Evolutionary conservation across 2,113 vertebrate species (phyloP).

Genomic region (Emydocephalus ijimae): DNA sequence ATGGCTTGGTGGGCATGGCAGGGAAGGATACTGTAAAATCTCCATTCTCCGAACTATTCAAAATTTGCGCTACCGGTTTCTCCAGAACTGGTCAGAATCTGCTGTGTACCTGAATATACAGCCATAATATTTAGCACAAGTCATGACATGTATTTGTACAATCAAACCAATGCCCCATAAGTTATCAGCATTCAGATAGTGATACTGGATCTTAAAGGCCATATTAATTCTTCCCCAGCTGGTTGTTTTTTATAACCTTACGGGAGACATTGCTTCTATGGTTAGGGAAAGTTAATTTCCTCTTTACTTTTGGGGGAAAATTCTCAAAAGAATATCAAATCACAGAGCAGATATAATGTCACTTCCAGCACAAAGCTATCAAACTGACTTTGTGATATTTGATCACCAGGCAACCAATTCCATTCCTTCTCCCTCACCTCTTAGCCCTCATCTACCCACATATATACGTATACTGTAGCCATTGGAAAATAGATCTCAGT

Average conservation of each 20-base stretch:
- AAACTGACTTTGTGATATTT: not conserved
- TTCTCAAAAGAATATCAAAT: not conserved
- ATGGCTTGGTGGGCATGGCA: too few relatives aligned
- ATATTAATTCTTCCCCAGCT: not conserved
- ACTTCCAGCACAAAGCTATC: not conserved
- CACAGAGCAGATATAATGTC: not conserved
- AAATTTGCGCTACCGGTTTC: too few relatives aligned
- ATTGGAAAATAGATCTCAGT: not conserved
- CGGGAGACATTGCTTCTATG: not conserved
- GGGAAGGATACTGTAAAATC: too few relatives aligned
- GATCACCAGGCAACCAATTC: not conserved
- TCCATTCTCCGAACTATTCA: too few relatives aligned
- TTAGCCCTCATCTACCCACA: not conserved
- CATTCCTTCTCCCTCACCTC: not conserved
- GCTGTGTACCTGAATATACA: not conserved
- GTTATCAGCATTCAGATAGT: not conserved
- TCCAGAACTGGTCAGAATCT: too few relatives aligned
- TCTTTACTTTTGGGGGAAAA: not conserved
- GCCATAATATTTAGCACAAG: not conserved
- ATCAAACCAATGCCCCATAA: not conserved
- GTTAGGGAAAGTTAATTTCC: not conserved
- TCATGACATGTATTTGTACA: not conserved
- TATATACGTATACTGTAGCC: not conserved
- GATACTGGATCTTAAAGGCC: not conserved
- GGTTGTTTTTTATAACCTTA: not conserved